Conservation (phyloP, 2,797 vertebrate genomes). For the Otus scops region DNA sequence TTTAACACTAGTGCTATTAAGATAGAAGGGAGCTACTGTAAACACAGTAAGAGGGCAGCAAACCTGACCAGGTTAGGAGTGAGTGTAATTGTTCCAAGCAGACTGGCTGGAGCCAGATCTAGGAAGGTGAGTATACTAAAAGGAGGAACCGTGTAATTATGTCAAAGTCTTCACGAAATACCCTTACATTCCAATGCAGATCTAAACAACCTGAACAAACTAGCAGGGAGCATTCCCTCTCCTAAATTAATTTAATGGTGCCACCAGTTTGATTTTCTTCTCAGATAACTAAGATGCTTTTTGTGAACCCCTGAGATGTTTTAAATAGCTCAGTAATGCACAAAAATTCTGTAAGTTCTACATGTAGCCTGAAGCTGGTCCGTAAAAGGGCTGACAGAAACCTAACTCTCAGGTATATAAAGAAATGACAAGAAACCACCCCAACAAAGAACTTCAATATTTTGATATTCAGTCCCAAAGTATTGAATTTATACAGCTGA, state of each 20-base stretch:
- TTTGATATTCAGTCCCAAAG: background rate
- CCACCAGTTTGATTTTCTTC: constrained; percentile 1
- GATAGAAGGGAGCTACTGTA: background rate
- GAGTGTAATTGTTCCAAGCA: constrained; percentile 76
- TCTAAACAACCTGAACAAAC: constrained; percentile 27
- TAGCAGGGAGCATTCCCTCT: constrained; percentile 58
- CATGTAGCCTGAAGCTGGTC: background rate
- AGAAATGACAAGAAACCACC: fast-evolving
- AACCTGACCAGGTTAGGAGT: constrained; percentile 43
- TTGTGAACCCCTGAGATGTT: background rate
- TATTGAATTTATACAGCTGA: background rate
- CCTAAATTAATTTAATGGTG: constrained; percentile 19
- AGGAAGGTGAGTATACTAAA: constrained; percentile 79
- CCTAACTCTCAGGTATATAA: background rate
- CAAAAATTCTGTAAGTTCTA: background rate
- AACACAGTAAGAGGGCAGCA: constrained; percentile 28
- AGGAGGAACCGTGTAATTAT: constrained; percentile 57
- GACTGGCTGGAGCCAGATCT: constrained; percentile 81
- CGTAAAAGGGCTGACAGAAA: background rate
- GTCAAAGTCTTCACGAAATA: background rate
- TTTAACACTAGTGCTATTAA: background rate
- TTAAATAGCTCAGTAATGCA: background rate
- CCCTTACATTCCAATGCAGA: constrained; percentile 19
- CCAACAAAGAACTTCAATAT: background rate
- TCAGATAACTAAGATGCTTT: background rate